A percentile compares a stretch with the other conserved stretches of the same genome.
Evolutionary conservation across 2,888 invertebrate genomes (phyloP).

Genomic region (Antitype chi): DNA sequence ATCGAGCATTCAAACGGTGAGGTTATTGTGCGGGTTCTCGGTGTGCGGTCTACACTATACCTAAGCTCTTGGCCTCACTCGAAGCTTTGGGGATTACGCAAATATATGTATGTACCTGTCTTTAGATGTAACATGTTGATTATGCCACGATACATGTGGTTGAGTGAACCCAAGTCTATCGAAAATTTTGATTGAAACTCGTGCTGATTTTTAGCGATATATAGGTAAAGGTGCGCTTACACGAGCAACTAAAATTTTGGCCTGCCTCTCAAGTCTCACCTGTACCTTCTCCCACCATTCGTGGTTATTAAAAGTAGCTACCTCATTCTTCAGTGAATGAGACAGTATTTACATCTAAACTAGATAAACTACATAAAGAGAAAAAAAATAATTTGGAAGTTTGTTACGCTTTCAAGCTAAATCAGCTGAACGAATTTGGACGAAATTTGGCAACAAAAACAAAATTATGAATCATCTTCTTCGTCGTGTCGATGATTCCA

Average conservation of each 20-base stretch:
- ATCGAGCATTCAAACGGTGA: slow-evolving; percentile 31
- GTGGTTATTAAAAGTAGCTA: neutral
- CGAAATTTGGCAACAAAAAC: too few species aligned
- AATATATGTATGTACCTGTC: slow-evolving; percentile 44
- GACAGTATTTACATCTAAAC: neutral
- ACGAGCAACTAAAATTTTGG: too few species aligned
- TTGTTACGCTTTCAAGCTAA: too few species aligned
- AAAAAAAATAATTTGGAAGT: too few species aligned
- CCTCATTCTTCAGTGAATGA: neutral
- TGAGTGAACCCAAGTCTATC: neutral
- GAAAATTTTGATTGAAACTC: neutral
- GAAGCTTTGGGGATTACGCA: slow-evolving; percentile 45
- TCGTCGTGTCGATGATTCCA: too few species aligned
- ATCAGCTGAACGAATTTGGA: too few species aligned
- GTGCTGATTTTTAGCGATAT: neutral
- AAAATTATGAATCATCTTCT: too few species aligned
- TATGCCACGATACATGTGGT: neutral
- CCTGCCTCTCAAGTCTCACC: neutral
- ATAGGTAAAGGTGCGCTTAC: too few species aligned
- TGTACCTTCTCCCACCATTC: neutral
- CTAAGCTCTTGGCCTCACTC: slow-evolving; percentile 36
- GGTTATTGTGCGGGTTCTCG: slow-evolving; percentile 36
- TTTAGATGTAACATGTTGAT: slow-evolving; percentile 45
- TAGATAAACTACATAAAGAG: neutral
- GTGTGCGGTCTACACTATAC: slow-evolving; percentile 49